Conservation (phyloP, 2,113 vertebrate genomes). For the Brachypodius melanocephalos region DNA sequence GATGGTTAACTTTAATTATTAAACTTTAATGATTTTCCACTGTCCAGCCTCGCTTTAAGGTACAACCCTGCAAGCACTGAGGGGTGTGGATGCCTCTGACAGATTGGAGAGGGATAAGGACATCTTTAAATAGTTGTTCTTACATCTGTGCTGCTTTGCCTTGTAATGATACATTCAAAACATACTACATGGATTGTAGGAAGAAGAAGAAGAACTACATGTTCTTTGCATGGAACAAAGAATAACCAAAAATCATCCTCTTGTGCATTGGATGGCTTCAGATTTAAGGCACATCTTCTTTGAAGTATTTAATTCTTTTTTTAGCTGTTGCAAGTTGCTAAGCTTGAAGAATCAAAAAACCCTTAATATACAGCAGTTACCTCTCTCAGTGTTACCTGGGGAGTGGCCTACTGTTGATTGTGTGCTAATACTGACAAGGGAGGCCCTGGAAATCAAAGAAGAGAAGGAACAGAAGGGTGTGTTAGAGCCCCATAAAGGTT, state of each 20-base stretch:
- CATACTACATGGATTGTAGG: neutral
- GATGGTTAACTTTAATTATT: neutral
- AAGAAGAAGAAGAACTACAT: neutral
- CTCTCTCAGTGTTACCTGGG: neutral
- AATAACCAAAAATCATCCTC: rapidly evolving
- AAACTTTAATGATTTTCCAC: neutral
- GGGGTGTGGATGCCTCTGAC: neutral
- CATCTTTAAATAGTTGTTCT: neutral
- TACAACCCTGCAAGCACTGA: neutral
- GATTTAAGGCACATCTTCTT: neutral
- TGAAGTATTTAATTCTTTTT: neutral
- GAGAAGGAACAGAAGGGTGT: neutral
- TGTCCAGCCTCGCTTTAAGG: neutral
- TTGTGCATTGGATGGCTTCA: rapidly evolving
- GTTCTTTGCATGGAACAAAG: neutral
- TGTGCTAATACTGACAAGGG: neutral
- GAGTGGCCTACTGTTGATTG: neutral
- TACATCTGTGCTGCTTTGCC: neutral
- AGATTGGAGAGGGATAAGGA: neutral
- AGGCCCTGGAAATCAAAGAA: neutral
- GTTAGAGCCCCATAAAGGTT: neutral
- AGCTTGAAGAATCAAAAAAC: neutral
- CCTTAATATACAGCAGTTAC: neutral
- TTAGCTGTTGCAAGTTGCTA: neutral
- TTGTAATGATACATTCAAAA: neutral